phyloP scores from a whole-genome alignment of 2,888 invertebrate genomes.

The Mellilla xanthometata region DNA sequence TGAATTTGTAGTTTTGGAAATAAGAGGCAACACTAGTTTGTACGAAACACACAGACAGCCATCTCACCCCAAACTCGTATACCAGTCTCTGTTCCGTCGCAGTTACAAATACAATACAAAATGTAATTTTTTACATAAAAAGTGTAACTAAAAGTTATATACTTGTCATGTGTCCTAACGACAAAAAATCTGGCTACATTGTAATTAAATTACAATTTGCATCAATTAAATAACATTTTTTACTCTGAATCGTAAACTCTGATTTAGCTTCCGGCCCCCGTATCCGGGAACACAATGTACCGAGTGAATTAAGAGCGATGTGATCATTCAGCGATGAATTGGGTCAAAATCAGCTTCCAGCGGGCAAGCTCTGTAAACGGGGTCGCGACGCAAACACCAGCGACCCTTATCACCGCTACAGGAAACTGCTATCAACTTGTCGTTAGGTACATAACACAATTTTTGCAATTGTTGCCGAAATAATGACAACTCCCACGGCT shows the following conservation, averaged over 20 bases:
- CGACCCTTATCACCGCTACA: slow-evolving; percentile 67
- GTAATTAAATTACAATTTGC: too few species aligned
- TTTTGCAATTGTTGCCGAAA: slow-evolving; percentile 82
- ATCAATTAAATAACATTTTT: too few species aligned
- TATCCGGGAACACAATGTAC: slow-evolving; percentile 24
- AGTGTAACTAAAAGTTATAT: too few species aligned
- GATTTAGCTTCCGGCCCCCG: slow-evolving; percentile 22
- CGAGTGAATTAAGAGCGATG: slow-evolving; percentile 44
- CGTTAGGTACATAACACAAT: slow-evolving; percentile 75
- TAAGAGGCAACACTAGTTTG: too few species aligned
- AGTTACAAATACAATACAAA: too few species aligned
- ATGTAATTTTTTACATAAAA: too few species aligned
- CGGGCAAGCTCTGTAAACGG: slow-evolving; percentile 74
- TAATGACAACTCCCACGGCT: slow-evolving; percentile 69
- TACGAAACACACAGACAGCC: too few species aligned
- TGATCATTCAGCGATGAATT: slow-evolving; percentile 54
- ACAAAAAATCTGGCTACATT: too few species aligned
- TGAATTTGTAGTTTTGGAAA: too few species aligned
- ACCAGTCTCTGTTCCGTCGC: too few species aligned
- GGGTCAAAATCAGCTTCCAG: slow-evolving; percentile 79
- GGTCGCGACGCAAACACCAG: slow-evolving; percentile 68
- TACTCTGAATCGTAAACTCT: slow-evolving; percentile 28
- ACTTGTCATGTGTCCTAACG: too few species aligned
- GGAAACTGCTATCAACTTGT: slow-evolving; percentile 78
- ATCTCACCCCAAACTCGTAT: too few species aligned